Conservation (phyloP, 53 echinoderm and acorn worm genomes). For the Echinometra lucunter region DNA sequence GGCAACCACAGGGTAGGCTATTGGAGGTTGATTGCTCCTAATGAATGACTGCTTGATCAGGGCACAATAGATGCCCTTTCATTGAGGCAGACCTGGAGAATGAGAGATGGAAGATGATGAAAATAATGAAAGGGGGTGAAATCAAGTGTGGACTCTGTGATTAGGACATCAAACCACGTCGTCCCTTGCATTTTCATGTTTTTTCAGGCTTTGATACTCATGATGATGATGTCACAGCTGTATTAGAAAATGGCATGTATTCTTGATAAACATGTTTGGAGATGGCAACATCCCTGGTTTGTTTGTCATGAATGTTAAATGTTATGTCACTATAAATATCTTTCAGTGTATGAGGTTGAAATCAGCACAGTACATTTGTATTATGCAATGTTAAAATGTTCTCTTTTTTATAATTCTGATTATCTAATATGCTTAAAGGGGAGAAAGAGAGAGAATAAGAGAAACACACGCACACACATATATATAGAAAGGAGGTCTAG, state of each 20-base stretch:
- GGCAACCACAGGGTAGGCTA: constrained; percentile 28
- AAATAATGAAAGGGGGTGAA: constrained; percentile 34
- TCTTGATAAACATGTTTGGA: background rate
- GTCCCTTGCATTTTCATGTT: background rate
- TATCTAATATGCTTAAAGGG: no score
- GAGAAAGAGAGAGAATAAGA: no score
- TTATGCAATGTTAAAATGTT: no score
- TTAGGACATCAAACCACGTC: constrained; percentile 1
- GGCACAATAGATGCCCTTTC: constrained; percentile 49
- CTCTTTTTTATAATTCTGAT: no score
- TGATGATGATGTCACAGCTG: background rate
- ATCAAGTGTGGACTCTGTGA: constrained; percentile 4
- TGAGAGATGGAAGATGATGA: constrained; percentile 18
- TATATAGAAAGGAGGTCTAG: no score
- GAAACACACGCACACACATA: no score
- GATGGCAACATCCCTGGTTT: background rate
- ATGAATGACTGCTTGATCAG: constrained; percentile 61
- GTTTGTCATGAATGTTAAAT: background rate
- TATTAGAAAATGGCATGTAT: background rate
- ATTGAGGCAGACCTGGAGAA: background rate
- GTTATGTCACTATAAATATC: background rate
- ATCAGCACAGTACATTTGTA: no score
- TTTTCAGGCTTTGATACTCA: background rate
- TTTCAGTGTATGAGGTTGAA: no score
- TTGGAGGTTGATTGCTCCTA: constrained; percentile 62